Evolutionary conservation across 2,113 vertebrate species (phyloP).

Genomic region (Tragulus kanchil): DNA sequence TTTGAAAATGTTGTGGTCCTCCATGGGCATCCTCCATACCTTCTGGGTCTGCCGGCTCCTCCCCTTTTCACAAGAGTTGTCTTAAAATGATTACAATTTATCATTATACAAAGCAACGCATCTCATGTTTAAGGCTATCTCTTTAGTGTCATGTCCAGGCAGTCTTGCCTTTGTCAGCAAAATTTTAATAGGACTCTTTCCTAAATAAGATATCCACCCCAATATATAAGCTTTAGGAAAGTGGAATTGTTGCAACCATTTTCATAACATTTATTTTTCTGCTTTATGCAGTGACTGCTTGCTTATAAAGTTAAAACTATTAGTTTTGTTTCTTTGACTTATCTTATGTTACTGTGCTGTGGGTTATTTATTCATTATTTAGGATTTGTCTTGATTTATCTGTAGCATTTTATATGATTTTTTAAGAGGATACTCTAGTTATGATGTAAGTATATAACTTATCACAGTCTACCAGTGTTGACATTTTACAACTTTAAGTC

Average conservation of each 20-base stretch:
- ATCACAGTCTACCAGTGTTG: not conserved
- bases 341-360: not conserved
- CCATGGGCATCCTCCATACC: not conserved
- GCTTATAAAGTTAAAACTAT: not conserved
- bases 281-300: not conserved
- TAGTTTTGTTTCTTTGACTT: not conserved
- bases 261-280: not conserved
- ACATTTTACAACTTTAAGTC: not conserved
- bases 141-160: not conserved
- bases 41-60: not conserved
- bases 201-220: not conserved
- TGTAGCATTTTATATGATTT: not conserved
- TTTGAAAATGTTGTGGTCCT: not conserved
- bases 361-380: slow-evolving; percentile 1
- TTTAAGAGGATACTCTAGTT: not conserved
- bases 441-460: not conserved
- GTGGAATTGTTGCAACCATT: not conserved
- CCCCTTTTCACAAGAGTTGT: not conserved
- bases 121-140: not conserved
- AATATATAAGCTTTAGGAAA: not conserved
- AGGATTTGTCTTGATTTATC: not conserved
- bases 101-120: not conserved
- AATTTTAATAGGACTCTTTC: not conserved
- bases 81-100: not conserved
- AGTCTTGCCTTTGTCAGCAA: not conserved